A percentile compares a stretch with the other conserved stretches of the same genome.
Conservation (phyloP, 92 coral and sea anemone genomes). For the Zoanthus solanderi region DNA sequence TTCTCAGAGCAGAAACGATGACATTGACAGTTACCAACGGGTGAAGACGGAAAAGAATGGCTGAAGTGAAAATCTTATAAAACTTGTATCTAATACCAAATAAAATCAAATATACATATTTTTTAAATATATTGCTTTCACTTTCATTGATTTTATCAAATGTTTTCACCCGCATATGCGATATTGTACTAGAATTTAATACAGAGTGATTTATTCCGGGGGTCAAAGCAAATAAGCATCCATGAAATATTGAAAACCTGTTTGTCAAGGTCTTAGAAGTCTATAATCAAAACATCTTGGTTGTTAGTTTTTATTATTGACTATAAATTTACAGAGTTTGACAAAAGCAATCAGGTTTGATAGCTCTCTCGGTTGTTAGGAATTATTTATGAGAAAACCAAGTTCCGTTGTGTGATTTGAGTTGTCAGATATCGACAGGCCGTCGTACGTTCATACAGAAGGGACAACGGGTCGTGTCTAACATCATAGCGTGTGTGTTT, state of each 20-base stretch:
- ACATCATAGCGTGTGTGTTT: neutral
- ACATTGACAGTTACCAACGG: no score
- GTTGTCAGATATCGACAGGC: constrained; percentile 1
- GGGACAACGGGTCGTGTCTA: neutral
- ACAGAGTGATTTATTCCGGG: neutral
- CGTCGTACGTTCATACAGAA: neutral
- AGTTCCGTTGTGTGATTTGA: constrained; percentile 45
- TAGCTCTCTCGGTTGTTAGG: neutral
- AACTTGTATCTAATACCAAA: no score
- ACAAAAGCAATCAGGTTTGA: constrained; percentile 17
- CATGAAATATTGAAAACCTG: neutral
- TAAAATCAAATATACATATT: no score
- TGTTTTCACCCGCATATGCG: neutral
- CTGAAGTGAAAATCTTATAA: no score
- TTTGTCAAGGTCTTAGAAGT: neutral
- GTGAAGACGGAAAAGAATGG: no score
- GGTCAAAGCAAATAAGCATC: neutral
- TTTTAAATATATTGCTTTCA: neutral
- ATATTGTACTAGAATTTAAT: neutral
- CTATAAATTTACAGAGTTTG: neutral
- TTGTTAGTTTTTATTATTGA: constrained; percentile 19
- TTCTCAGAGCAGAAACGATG: neutral
- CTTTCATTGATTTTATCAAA: neutral
- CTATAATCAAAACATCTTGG: neutral
- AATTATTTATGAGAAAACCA: constrained; percentile 39